phyloP scores from a whole-genome alignment of 2,113 vertebrate species.

The Caranx ignobilis region DNA sequence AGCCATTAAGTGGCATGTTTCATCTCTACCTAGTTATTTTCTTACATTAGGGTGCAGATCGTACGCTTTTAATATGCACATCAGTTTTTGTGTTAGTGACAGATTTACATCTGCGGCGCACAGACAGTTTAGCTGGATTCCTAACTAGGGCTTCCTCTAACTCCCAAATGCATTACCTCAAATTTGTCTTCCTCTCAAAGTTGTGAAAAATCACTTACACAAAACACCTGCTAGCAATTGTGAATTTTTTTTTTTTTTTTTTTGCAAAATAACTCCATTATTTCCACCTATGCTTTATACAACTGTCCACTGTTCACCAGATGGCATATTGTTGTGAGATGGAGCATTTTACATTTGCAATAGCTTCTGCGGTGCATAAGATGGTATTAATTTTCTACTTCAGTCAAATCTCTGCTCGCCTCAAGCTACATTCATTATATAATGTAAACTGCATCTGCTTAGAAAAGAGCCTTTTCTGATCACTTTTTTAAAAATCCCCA shows the following conservation, averaged over 20 bases:
- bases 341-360: conserved; percentile 44
- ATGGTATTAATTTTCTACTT: conserved; percentile 42
- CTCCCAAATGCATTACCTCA: conserved; percentile 26
- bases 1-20: conserved; percentile 62
- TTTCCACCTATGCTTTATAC: conserved; percentile 15
- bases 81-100: conserved; percentile 1
- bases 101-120: conserved; percentile 37
- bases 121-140: conserved; percentile 26
- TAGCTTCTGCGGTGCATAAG: conserved; percentile 31
- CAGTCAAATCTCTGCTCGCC: conserved; percentile 42
- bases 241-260: neutral
- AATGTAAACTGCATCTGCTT: conserved; percentile 26
- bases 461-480: neutral
- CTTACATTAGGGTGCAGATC: conserved; percentile 12
- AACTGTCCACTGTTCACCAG: conserved; percentile 40
- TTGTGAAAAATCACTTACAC: conserved; percentile 20
- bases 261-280: conserved; percentile 6
- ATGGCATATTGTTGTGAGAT: conserved; percentile 41
- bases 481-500: neutral
- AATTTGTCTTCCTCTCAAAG: conserved; percentile 33
- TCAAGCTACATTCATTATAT: conserved; percentile 39
- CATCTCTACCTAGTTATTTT: conserved; percentile 53
- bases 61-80: conserved; percentile 13
- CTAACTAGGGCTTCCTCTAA: conserved; percentile 5
- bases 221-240: conserved; percentile 19